Evolutionary conservation across 1,140 invertebrate species (phyloP), one percentile per base, ranked within the genome.

Genomic region (Linepithema humile): DNA sequence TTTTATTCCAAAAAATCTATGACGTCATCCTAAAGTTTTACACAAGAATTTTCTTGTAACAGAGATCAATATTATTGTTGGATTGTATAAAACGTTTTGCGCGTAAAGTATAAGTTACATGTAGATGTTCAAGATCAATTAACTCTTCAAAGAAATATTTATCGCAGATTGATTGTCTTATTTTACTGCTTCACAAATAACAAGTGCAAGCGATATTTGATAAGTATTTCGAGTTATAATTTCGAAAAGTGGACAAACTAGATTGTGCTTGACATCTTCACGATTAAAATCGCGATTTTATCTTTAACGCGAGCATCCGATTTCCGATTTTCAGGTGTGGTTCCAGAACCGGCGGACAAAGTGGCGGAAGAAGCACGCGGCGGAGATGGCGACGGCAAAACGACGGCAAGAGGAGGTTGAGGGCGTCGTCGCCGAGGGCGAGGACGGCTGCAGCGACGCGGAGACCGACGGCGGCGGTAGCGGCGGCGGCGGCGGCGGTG

Each of bases 311-410:
- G 26, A 15, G 7, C 55, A 26, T 62, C 59, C 43, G 59, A 50
- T 55, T 83, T 35, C 12, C 38, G 78, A 38, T 74, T 88, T 88
- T 0, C 75, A 99, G 99, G 99, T 99, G 53, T 99, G 99, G 99
- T 99, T 99, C 95, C 99, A 99, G 95, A 99, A 99, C 95, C 96
- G 99, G 93, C 96, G 99, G 92, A 99, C 99, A 90, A 99, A 99
- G 96, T 99, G 99, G 99, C 96, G 99, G 91, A 99, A 99, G 96
- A 99, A 99, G 94, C 98, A 99, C 95, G 99, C 99, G 0, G 99
- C 99, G 2, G 99, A 99, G 95, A 99, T 99, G 98, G 99, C 99
- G 65, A 98, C 98, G 32, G 98, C 98, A 6, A 99, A 99, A 94
- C 96, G 98, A 92, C 98, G 98, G 93, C 98, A 99, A 92, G 98